Evolutionary conservation across 2,888 invertebrate species (phyloP), one percentile per base, ranked within the genome.

Genomic region (Drosophila diplacantha): DNA sequence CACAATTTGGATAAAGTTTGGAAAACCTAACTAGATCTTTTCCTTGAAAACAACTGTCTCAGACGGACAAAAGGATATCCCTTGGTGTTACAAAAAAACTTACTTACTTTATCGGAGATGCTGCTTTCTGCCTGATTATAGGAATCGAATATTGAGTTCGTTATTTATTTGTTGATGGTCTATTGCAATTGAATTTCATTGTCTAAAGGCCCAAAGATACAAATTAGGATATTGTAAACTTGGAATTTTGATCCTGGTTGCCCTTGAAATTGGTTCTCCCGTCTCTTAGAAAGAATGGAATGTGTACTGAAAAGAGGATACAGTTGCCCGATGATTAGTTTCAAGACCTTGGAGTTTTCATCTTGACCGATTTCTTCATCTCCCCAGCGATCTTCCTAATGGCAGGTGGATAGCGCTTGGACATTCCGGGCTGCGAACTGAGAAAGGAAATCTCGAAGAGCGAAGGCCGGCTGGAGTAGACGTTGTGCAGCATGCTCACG

Each of bases 381-480:
- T 77, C 77, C 9, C 72, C 75, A 8, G 82, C 74, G 26, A 81
- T 63, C 55, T 72, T 80, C 35, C 80, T 80, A 35, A 80, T 77
- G 34, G 80, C 80, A 6, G 80, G 80, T 44, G 80, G 80, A 43
- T 80, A 74, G 11, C 80, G 75, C 59, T 80, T 80, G 12, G 82
- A 75, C 60, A 80, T 74, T 16, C 82, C 80, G 29, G 82, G 82
- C 41, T 80, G 82, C 3, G 80, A 82, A 52, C 80, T 81, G 1
- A 86, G 63, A 61, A 86, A 86, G 14, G 86, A 86, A 39, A 86
- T 78, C 64, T 86, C 86, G 55, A 75, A 86, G 16, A 86, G 76
- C 8, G 72, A 58, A 5, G 86, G 86, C 5, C 83, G 78, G 38
- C 86, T 86, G 14, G 78, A 72, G 51, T 84, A 86, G 58, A 86